Percentiles rank a stretch among this genome's conserved stretches.
phyloP scores from a whole-genome alignment of 2,113 vertebrate species.

The Alouatta palliata region DNA sequence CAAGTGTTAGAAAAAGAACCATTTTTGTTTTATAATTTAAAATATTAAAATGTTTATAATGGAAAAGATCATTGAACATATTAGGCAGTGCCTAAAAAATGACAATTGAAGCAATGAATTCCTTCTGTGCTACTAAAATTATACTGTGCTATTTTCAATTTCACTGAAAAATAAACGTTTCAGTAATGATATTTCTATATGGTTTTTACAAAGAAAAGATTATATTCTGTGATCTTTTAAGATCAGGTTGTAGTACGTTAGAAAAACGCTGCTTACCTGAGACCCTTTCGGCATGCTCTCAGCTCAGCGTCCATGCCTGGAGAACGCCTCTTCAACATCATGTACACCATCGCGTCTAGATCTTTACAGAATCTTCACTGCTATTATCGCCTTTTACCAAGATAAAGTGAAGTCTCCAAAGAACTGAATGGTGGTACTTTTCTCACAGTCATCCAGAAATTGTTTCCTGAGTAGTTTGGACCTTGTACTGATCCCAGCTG shows the following conservation, averaged over 20 bases:
- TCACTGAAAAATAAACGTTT: not conserved
- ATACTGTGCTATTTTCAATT: not conserved
- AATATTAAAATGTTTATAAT: not conserved
- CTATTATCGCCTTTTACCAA: constrained; percentile 7
- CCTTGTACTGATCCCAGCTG: not conserved
- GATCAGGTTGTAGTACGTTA: not conserved
- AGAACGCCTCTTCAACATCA: not conserved
- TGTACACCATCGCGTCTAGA: not conserved
- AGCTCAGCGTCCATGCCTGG: not conserved
- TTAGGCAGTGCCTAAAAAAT: not conserved
- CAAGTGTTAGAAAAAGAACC: not conserved
- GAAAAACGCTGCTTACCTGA: not conserved
- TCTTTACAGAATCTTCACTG: not conserved
- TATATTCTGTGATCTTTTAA: not conserved
- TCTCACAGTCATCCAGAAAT: constrained; percentile 16
- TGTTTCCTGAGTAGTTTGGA: constrained; percentile 42
- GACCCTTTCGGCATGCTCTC: accelerated
- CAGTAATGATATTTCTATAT: not conserved
- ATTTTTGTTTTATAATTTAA: constrained; percentile 36
- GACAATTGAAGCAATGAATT: not conserved
- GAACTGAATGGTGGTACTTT: not conserved
- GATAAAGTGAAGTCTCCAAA: constrained; percentile 17
- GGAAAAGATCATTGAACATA: not conserved
- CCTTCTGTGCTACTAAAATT: not conserved
- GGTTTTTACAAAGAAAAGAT: constrained; percentile 24